These are phyloP conservation scores for Betta splendens DNA, from an alignment of 2,797 vertebrate species.

Conservation along the genomic window DNA sequence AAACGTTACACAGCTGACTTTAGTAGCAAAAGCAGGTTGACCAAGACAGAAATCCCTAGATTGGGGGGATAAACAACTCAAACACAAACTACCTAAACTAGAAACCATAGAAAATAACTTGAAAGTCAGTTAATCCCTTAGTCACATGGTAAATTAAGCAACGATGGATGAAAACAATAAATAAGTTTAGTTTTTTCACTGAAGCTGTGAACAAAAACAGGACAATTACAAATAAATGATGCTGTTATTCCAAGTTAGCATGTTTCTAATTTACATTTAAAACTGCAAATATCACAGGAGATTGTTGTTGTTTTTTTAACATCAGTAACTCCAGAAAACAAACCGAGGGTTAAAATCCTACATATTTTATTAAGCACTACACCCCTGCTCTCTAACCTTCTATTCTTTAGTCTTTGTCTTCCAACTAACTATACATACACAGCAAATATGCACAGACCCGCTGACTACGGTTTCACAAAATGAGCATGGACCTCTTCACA, in stretches of 20 bases:
- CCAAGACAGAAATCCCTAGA: no score
- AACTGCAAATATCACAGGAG: conserved; percentile 69
- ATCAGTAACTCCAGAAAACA: conserved; percentile 59
- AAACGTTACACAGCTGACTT: no score
- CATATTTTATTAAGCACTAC: conserved; percentile 45
- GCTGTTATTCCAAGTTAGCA: conserved; percentile 69
- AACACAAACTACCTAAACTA: no score
- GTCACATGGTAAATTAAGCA: conserved; percentile 39
- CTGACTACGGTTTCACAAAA: conserved; percentile 45
- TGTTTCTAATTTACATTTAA: conserved; percentile 38
- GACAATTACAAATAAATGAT: conserved; percentile 29
- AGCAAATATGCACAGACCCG: conserved; percentile 77
- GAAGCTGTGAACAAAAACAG: conserved; percentile 28
- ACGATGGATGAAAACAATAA: conserved; percentile 71
- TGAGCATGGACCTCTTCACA: conserved; percentile 17
- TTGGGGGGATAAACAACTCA: no score
- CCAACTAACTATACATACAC: conserved; percentile 69
- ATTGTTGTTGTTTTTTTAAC: conserved; percentile 60
- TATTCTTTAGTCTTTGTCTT: conserved; percentile 30
- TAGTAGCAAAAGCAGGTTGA: no score
- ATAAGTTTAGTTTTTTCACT: conserved; percentile 55
- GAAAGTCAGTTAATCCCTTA: no score
- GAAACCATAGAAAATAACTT: no score
- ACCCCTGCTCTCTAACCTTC: conserved; percentile 63
- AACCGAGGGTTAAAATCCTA: conserved; percentile 57